These are phyloP conservation scores for Drosophila crucigera DNA, from an alignment of 2,888 invertebrate genomes.

Conservation along the genomic window DNA sequence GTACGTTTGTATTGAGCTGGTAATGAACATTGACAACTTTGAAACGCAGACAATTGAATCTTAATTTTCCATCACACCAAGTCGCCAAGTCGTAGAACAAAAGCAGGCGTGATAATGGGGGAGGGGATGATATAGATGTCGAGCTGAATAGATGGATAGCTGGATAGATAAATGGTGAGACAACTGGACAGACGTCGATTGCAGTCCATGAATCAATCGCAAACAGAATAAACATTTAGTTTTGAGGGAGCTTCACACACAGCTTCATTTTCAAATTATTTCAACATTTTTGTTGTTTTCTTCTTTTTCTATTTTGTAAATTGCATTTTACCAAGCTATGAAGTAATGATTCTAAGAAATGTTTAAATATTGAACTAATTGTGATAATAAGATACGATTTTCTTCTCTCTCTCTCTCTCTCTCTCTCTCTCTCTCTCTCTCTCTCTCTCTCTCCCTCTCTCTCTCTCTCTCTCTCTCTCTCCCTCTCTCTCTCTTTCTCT, in stretches of 20 bases:
- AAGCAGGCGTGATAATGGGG: not conserved
- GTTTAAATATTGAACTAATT: not conserved
- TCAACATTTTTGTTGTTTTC: not conserved
- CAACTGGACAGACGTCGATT: constrained; percentile 28
- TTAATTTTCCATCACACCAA: constrained; percentile 65
- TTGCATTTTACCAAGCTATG: not conserved
- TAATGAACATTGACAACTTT: constrained; percentile 78
- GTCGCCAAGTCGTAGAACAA: constrained; percentile 16
- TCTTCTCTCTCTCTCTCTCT: not conserved
- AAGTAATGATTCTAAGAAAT: not conserved
- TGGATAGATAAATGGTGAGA: constrained; percentile 41
- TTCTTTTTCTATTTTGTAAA: not conserved
- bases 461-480: not conserved
- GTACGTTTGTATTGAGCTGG: constrained; percentile 68
- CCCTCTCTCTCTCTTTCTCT: too few relatives aligned
- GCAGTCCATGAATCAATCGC: constrained; percentile 68
- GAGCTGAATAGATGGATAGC: constrained; percentile 20
- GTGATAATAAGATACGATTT: not conserved
- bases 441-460: not conserved
- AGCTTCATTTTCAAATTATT: constrained; percentile 21
- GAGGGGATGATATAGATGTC: too few relatives aligned
- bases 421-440: not conserved
- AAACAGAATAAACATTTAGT: constrained; percentile 73
- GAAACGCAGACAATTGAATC: constrained; percentile 78
- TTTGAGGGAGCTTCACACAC: constrained; percentile 38